Percentiles rank a stretch among this genome's conserved stretches.
These are phyloP conservation scores for Anarrhichthys ocellatus DNA, from an alignment of 2,113 vertebrate species.

Conservation along the genomic window DNA sequence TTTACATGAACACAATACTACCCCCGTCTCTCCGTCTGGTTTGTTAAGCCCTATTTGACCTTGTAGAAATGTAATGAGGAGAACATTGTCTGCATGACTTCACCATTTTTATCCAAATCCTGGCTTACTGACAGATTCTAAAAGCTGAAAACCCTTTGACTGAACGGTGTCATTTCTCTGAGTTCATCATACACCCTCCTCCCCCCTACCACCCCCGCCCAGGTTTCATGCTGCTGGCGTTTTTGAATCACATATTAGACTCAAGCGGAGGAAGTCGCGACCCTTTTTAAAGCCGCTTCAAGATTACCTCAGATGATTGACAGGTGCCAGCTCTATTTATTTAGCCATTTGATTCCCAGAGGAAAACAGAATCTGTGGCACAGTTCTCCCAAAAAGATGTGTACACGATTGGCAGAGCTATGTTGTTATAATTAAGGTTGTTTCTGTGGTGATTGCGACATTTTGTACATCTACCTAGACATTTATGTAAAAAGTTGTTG, in stretches of 20 bases:
- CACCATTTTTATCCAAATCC: background rate
- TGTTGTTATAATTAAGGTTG: background rate
- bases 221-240: slow-evolving; percentile 6
- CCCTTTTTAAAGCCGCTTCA: slow-evolving; percentile 19
- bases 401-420: background rate
- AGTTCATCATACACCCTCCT: background rate
- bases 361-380: slow-evolving; percentile 9
- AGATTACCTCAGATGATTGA: slow-evolving; percentile 40
- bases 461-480: slow-evolving; percentile 5
- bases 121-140: background rate
- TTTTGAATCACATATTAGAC: slow-evolving; percentile 23
- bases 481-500: background rate
- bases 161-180: slow-evolving; percentile 10
- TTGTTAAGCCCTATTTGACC: background rate
- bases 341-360: slow-evolving; percentile 5
- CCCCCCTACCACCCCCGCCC: background rate
- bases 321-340: slow-evolving; percentile 31
- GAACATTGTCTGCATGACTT: background rate
- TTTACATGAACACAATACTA: background rate
- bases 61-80: background rate
- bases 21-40: background rate
- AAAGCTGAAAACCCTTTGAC: slow-evolving; percentile 2
- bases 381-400: background rate
- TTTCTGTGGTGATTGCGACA: background rate
- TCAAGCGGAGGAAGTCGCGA: slow-evolving; percentile 3